phyloP scores from a whole-genome alignment of 2,797 vertebrate genomes.

The Distichodus sexfasciatus region DNA sequence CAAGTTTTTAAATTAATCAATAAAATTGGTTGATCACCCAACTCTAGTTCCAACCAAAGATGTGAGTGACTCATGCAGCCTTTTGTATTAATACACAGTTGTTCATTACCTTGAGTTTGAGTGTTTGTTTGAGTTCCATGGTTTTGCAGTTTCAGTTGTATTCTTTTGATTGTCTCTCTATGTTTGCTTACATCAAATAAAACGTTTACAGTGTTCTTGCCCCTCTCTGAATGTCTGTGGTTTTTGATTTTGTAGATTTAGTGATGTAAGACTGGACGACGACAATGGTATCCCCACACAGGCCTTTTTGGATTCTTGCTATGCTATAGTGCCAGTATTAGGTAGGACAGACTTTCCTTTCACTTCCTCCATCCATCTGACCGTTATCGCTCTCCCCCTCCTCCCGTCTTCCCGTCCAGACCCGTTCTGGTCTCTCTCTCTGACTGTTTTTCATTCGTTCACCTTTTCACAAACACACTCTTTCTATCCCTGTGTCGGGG shows the following conservation, averaged over 20 bases:
- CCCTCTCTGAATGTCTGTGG: conserved; percentile 64
- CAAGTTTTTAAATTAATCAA: too few relatives aligned
- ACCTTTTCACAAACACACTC: background rate
- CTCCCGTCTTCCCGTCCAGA: conserved; percentile 1
- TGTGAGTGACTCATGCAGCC: too few relatives aligned
- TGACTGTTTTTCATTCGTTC: background rate
- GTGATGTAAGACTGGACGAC: conserved; percentile 92
- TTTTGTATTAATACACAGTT: background rate
- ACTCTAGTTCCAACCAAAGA: too few relatives aligned
- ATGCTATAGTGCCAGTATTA: conserved; percentile 96
- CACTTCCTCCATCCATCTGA: background rate
- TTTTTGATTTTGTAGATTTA: conserved; percentile 85
- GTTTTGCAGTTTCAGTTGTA: conserved; percentile 38
- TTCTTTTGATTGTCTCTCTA: conserved; percentile 60
- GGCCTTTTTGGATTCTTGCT: conserved; percentile 96
- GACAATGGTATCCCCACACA: conserved; percentile 94
- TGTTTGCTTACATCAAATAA: conserved; percentile 69
- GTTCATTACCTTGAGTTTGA: background rate
- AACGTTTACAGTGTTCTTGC: conserved; percentile 58
- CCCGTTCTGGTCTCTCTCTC: conserved; percentile 2
- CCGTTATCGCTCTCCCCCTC: conserved; percentile 8
- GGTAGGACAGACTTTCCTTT: conserved; percentile 76
- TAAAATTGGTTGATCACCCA: too few relatives aligned
- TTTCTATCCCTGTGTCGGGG: background rate
- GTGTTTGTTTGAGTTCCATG: background rate